Base-by-base conservation (phyloP, 2,113 vertebrate genomes). In the Ramphastos sulfuratus region DNA sequence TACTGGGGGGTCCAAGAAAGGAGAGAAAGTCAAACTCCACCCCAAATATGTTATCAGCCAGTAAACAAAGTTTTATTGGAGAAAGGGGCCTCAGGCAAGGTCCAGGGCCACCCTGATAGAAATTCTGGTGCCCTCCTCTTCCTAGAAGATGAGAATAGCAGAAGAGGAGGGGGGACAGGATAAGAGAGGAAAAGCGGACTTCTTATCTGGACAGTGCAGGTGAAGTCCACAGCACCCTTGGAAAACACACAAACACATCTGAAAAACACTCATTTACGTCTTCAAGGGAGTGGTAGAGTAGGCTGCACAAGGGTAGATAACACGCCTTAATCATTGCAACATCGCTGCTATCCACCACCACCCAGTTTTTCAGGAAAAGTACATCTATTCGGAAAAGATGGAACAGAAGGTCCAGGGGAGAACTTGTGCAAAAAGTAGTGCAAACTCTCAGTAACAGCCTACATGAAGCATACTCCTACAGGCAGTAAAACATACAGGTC, bases 331-430 rank as follows among this genome's bases (percentile, higher is more conserved):
- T 84, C 76, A 42, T 85, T 83, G 83, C 87, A 75, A 73, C 85
- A 90, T 65, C 24, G 0, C 71, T 59, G 75, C 3, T 7, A 76
- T 76, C 71, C 74, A 85, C 84, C 69, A 79, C 64, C 64, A 67
- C 82, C 93, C 82, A 85, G 92, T 90, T 91, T 89, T 92, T 94
- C 94, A 87, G 79, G 86, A 94, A 94, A 93, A 90, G 69, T 81
- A 20, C 12, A 92, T 61, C 58, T 70, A 69, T 71, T n/a, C 90
- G 90, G 65, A 69, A 83, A 71, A 95, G 33, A 73, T 7, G 42
- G 73, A 88, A 85, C 39, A 77, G 28, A 55, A 82, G 9, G 20
- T 39, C 21, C n/a, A 28, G 56, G 23, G 44, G 3, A 74, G 10
- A 6, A 30, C 72, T 74, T 76, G 24, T 2, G 3, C 55, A 58